phyloP scores from a whole-genome alignment of 2,888 invertebrate species.

The Marronus borbonicus region DNA sequence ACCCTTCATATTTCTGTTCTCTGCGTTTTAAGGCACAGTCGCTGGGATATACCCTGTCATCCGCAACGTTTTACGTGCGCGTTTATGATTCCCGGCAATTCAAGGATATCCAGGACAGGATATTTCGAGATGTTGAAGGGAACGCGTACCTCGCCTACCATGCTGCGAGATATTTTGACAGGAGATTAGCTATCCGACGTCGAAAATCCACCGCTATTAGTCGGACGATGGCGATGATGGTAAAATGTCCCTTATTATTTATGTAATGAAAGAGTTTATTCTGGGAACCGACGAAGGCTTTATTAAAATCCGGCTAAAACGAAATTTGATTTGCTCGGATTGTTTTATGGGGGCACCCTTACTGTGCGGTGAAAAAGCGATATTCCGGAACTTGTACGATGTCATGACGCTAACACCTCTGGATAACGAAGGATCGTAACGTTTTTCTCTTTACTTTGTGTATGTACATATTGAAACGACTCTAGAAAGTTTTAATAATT shows the following conservation, averaged over 20 bases:
- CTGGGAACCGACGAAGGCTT: constrained; percentile 7
- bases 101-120: constrained; percentile 12
- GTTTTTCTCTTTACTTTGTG: not conserved
- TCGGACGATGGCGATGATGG: constrained; percentile 16
- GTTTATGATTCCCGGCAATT: constrained; percentile 18
- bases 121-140: constrained; percentile 9
- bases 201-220: constrained; percentile 31
- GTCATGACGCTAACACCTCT: constrained; percentile 17
- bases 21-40: not conserved
- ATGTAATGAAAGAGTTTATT: constrained; percentile 44
- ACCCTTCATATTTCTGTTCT: not conserved
- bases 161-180: constrained; percentile 34
- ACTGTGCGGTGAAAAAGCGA: not conserved
- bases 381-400: constrained; percentile 1
- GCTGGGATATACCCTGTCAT: constrained; percentile 7
- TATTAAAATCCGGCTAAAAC: constrained; percentile 26
- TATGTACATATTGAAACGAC: not conserved
- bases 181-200: constrained; percentile 36
- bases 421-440: not conserved
- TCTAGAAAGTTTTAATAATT: not conserved
- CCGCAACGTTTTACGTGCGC: not conserved
- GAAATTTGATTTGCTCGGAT: constrained; percentile 34
- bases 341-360: not conserved
- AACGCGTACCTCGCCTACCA: not conserved
- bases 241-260: constrained; percentile 41